phyloP scores from a whole-genome alignment of 2,888 invertebrate species.

The Elegia similella region DNA sequence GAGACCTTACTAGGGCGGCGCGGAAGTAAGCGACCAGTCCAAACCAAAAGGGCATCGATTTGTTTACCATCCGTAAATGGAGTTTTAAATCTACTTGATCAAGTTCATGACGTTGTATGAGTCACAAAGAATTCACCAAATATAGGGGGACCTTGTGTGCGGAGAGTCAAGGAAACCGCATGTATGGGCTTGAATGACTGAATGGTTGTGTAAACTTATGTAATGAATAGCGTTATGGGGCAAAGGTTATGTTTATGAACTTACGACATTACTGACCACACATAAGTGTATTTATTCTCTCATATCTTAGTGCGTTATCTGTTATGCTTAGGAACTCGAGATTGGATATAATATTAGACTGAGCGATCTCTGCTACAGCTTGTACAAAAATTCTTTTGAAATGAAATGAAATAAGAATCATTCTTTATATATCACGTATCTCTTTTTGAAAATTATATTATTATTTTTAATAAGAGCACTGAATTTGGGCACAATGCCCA shows the following conservation, averaged over 20 bases:
- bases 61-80: background rate
- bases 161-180: background rate
- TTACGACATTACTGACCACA: background rate
- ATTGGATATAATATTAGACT: no score
- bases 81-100: background rate
- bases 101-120: background rate
- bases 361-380: no score
- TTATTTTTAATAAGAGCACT: no score
- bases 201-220: background rate
- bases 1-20: background rate
- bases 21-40: background rate
- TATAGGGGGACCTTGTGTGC: background rate
- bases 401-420: no score
- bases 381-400: no score
- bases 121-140: constrained; percentile 1
- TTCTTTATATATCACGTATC: no score
- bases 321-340: no score
- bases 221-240: background rate
- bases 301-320: no score
- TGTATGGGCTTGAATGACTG: background rate
- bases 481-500: no score
- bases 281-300: no score
- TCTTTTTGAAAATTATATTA: no score
- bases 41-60: constrained; percentile 1
- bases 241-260: background rate